These are phyloP conservation scores for Philonicus albiceps DNA, from an alignment of 2,888 invertebrate genomes.

Conservation along the genomic window DNA sequence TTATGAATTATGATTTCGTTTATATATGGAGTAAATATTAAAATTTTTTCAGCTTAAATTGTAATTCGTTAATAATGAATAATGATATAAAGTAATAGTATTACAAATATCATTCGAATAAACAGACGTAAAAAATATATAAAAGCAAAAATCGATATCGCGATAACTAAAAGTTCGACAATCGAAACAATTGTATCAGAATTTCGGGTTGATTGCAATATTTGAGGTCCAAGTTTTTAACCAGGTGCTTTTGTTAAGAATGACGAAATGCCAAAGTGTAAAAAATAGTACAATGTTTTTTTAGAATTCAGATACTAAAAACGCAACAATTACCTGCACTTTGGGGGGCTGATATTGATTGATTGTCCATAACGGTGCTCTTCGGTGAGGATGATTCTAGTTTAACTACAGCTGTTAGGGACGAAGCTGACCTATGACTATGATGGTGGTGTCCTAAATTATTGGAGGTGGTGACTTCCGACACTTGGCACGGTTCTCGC, in stretches of 20 bases:
- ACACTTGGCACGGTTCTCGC: constrained; percentile 63
- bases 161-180: too few species aligned
- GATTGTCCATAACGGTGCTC: constrained; percentile 58
- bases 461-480: constrained; percentile 62
- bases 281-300: background rate
- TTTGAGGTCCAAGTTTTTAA: too few species aligned
- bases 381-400: constrained; percentile 62
- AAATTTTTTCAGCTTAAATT: too few species aligned
- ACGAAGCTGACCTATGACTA: constrained; percentile 45
- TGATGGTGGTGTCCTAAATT: constrained; percentile 56
- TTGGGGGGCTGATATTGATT: constrained; percentile 44
- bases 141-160: background rate
- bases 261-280: background rate
- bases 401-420: constrained; percentile 60
- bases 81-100: background rate
- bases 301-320: background rate
- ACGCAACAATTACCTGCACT: constrained; percentile 45
- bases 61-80: too few species aligned
- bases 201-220: too few species aligned
- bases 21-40: too few species aligned
- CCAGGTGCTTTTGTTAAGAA: too few species aligned
- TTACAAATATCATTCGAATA: background rate
- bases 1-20: too few species aligned
- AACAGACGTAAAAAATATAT: too few species aligned
- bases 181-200: too few species aligned